Conservation (phyloP, 2,888 invertebrate species). For the Listrodromus nycthemerus region DNA sequence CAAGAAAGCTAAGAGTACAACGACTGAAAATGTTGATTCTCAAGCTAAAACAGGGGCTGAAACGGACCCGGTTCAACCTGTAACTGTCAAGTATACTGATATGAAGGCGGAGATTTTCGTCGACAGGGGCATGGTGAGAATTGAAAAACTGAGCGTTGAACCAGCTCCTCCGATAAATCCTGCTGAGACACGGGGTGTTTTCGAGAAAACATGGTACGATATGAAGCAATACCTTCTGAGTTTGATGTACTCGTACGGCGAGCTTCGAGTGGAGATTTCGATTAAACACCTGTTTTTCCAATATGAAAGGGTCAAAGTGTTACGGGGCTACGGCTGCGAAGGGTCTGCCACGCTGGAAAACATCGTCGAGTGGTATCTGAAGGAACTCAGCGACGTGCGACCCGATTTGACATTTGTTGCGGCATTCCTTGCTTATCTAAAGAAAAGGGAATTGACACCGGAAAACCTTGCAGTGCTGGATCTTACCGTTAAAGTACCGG, state of each 20-base stretch:
- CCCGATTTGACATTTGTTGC: constrained; percentile 65
- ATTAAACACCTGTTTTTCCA: constrained; percentile 68
- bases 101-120: constrained; percentile 53
- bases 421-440: not conserved
- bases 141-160: not conserved
- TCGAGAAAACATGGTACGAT: constrained; percentile 76
- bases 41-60: not conserved
- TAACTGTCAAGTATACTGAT: constrained; percentile 67
- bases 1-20: not conserved
- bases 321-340: constrained; percentile 64
- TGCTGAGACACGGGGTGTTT: constrained; percentile 39
- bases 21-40: constrained; percentile 8
- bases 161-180: constrained; percentile 8
- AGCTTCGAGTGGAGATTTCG: constrained; percentile 67
- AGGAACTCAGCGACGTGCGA: constrained; percentile 74
- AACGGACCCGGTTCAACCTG: constrained; percentile 38
- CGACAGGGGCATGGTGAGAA: constrained; percentile 61
- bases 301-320: constrained; percentile 72
- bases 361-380: constrained; percentile 77
- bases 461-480: not conserved
- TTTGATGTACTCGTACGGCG: constrained; percentile 72
- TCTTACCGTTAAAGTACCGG: not conserved
- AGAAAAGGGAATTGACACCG: not conserved
- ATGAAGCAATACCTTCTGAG: constrained; percentile 76
- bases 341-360: constrained; percentile 51